Base-by-base conservation (phyloP, 2,888 invertebrate genomes). In the Aproaerema taeniolella region DNA sequence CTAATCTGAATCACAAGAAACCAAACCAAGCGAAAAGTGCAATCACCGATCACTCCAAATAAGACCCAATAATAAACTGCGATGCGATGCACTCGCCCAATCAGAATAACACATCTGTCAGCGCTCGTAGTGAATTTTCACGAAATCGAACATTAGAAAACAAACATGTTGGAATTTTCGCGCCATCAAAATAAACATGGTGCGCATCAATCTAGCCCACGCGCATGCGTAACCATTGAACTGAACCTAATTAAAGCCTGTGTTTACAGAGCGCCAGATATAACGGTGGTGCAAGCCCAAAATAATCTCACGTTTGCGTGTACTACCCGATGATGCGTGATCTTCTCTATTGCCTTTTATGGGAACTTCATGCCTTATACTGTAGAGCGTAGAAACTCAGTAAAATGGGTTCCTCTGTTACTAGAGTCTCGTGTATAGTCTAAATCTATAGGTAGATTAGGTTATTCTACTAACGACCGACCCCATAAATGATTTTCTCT, bases 221-320 rank as follows among this genome's bases (percentile, higher is more conserved):
- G 75, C 76, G 61, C 56, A 55, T 67, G 67, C 67, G 70, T 67
- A 69, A 67, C 67, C 60, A 61, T 64, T 64, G 55, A 62, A 63
- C 69, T 58, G 69, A 58, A 54, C 64, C 72, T 81, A 82, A 81
- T 77, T 75, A 78, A 75, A 81, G 71, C 61, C 43, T 53, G 39
- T 82, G 82, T 83, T 82, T 83, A 80, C 76, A 66, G 63, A 68
- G 59, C 57, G 58, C 61, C 63, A 68, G 74, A 71, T 77, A 75
- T 71, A 75, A 68, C 61, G 64, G 64, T 57, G 58, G 57, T 67
- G 68, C 62, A 67, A 46, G 61, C 63, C 62, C 57, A 62, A 74
- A 81, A 79, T 82, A 82, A 55, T 51, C 59, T 61, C 73, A 71
- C 74, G 74, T 78, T 72, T 70, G 60, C 44, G 46, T 45, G 47